These are phyloP conservation scores for Eira barbara DNA, from an alignment of 2,113 vertebrate species.

Conservation along the genomic window DNA sequence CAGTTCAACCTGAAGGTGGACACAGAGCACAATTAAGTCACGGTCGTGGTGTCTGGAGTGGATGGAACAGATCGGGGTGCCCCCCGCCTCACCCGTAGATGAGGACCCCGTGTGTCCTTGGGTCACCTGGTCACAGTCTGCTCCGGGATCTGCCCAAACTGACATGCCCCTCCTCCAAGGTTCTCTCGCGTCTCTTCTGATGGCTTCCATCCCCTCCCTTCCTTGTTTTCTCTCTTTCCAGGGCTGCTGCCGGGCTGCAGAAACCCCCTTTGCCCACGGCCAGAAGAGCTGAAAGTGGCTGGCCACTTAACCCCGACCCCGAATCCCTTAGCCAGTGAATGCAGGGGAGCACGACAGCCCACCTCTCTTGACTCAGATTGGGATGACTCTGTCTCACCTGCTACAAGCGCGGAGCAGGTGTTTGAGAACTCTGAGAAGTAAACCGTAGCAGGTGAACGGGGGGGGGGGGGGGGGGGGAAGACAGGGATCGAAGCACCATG, in stretches of 20 bases:
- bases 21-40: neutral
- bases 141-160: neutral
- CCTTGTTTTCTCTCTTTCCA: neutral
- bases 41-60: neutral
- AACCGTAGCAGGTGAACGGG: neutral
- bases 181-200: neutral
- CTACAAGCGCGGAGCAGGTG: no score
- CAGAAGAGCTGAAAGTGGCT: neutral
- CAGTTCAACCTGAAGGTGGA: neutral
- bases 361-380: neutral
- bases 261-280: neutral
- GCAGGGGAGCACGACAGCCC: neutral
- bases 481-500: neutral
- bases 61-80: rapidly evolving
- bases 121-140: neutral
- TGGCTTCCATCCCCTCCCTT: neutral
- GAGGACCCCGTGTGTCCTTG: neutral
- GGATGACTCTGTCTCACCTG: neutral
- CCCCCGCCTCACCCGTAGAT: neutral
- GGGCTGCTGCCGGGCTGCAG: neutral
- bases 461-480: neutral
- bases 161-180: neutral
- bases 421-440: neutral
- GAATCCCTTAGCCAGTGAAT: neutral
- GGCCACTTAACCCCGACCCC: neutral